Evolutionary conservation across 2,113 vertebrate species (phyloP).

Genomic region (Crotalus helleri): DNA sequence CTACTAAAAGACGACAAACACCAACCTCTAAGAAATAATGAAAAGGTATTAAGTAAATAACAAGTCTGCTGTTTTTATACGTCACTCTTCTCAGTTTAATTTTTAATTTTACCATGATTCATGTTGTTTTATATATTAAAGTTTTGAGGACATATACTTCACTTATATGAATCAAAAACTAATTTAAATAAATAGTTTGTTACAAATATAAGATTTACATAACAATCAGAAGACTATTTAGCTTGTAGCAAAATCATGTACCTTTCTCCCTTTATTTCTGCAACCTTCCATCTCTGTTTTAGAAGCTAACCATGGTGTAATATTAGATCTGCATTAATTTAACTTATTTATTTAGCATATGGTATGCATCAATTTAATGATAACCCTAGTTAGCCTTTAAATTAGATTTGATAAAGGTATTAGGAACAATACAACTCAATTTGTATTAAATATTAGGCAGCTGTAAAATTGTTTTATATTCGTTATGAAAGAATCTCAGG

Average conservation of each 20-base stretch:
- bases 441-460: not conserved
- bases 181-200: not conserved
- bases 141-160: not conserved
- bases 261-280: not conserved
- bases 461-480: not conserved
- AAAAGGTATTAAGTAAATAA: not conserved
- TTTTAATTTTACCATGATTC: not conserved
- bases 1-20: not conserved
- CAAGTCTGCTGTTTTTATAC: not conserved
- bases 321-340: not conserved
- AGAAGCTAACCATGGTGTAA: not conserved
- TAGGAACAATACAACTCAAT: not conserved
- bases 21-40: not conserved
- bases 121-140: constrained; percentile 11
- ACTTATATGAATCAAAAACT: not conserved
- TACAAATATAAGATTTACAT: not conserved
- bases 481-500: not conserved
- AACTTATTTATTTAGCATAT: not conserved
- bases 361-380: not conserved
- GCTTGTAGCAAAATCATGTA: not conserved
- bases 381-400: not conserved
- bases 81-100: not conserved
- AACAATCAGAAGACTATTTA: not conserved
- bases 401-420: not conserved
- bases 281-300: not conserved